A percentile compares a stretch with the other conserved stretches of the same genome.
phyloP scores from a whole-genome alignment of 2,888 invertebrate genomes.

The Lapara coniferarum region DNA sequence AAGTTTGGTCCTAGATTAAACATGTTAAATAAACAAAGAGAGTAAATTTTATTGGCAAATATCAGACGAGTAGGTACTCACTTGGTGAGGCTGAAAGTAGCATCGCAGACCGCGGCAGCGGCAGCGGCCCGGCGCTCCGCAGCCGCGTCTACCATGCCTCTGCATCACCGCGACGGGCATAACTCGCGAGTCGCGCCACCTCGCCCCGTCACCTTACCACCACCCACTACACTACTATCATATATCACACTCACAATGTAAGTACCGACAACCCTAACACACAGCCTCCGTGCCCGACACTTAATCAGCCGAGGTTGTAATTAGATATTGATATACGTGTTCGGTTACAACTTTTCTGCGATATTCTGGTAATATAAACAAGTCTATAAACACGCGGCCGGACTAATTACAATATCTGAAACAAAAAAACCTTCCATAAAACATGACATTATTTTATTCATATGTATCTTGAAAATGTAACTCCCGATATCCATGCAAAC shows the following conservation, averaged over 20 bases:
- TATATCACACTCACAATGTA: constrained; percentile 61
- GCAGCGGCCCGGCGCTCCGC: constrained; percentile 79
- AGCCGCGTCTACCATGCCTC: constrained; percentile 83
- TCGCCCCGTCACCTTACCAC: constrained; percentile 59
- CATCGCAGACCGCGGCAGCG: constrained; percentile 72
- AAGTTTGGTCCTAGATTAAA: not conserved
- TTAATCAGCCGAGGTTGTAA: constrained; percentile 55
- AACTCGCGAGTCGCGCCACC: constrained; percentile 65
- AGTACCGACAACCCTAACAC: constrained; percentile 56
- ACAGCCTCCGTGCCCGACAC: constrained; percentile 44
- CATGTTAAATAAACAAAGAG: not conserved
- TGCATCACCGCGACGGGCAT: constrained; percentile 81
- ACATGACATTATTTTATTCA: constrained; percentile 11
- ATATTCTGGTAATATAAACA: constrained; percentile 22
- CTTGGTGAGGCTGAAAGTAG: constrained; percentile 75
- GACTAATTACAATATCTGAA: constrained; percentile 35
- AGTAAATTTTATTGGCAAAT: not conserved
- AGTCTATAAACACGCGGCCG: constrained; percentile 21
- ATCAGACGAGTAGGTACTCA: constrained; percentile 56
- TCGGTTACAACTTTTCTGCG: constrained; percentile 36
- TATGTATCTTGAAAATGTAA: not conserved
- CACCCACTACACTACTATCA: constrained; percentile 57
- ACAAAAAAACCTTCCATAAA: constrained; percentile 35
- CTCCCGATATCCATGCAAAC: constrained; percentile 11
- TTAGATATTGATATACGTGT: constrained; percentile 41